Evolutionary conservation across 2,797 vertebrate genomes (phyloP), one percentile per base, ranked within the genome.

Genomic region (Hippocampus kuda): DNA sequence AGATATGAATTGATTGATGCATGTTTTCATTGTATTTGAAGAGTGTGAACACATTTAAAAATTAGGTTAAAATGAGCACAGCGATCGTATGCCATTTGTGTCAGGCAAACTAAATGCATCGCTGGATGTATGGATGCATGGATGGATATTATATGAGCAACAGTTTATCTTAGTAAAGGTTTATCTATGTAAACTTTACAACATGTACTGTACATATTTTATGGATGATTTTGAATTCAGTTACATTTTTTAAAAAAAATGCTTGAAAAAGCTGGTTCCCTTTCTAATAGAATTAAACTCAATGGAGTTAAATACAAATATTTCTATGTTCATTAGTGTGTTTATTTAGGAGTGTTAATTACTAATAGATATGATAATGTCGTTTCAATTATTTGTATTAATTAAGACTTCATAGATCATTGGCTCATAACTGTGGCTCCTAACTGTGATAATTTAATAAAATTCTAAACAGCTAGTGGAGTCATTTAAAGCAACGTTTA

Each of bases 281-380:
- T 53, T 53, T 53, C 20, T 53, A n/a, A n/a, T n/a, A 6, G 22
- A n/a, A 22, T 49, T 18, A 49, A 16, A 53, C 12, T 12, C 20
- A 13, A 2, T 53, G 6, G 7, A 53, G 18, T 53, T 22, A 53
- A 53, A 53, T n/a, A 53, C 7, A 53, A 9, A 22, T 54, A 5
- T 1, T 48, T 13, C 70, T 76, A 81, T 82, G 59, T 54, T 62
- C 46, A 15, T 20, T 9, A 16, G 4, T 61, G 53, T 56, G 22
- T 87, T 86, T 76, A 27, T 87, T 86, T 76, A 76, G 20, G 59
- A 70, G 63, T 53, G 9, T 22, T n/a, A 10, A n/a, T n/a, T 53
- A 9, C 10, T 9, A n/a, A 10, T 53, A n/a, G 20, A 8, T 53
- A 5, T 51, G 20, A 51, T 22, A 20, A 20, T 51, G 20, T 22